Percentiles rank a stretch among this genome's conserved stretches.
Evolutionary conservation across 2,113 vertebrate species (phyloP).

Genomic region (Vidua chalybeata): DNA sequence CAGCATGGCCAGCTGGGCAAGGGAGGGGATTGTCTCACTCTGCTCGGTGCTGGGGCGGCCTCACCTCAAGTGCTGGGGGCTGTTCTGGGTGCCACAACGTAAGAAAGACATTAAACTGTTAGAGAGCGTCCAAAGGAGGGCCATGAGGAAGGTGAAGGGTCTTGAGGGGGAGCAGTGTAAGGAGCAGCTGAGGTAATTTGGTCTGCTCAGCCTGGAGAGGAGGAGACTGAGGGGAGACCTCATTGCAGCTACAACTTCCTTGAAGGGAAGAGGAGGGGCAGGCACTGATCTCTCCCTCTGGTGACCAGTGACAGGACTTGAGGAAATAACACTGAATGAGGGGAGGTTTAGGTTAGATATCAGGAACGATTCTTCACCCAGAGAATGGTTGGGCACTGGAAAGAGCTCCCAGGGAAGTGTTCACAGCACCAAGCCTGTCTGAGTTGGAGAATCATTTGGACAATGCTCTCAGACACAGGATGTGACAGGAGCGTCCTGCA

Average conservation of each 20-base stretch:
- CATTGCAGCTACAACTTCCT: fast-evolving
- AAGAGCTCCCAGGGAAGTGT: not conserved
- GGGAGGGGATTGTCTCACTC: not conserved
- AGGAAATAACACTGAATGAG: not conserved
- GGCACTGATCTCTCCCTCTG: too few relatives aligned
- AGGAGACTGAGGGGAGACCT: not conserved
- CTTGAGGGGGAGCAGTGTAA: fast-evolving
- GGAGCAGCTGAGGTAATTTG: fast-evolving
- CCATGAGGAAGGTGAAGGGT: not conserved
- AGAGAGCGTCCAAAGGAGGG: not conserved
- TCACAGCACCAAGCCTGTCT: not conserved
- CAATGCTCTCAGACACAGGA: not conserved
- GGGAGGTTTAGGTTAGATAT: not conserved
- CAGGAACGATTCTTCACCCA: not conserved
- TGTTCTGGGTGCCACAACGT: fast-evolving
- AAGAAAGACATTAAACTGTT: fast-evolving
- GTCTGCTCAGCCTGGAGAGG: not conserved
- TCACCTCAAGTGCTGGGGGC: fast-evolving
- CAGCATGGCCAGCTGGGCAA: fast-evolving
- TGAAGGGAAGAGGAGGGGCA: not conserved
- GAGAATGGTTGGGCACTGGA: not conserved
- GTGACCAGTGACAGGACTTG: not conserved
- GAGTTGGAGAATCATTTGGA: not conserved
- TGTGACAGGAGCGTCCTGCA: not conserved
- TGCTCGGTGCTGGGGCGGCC: fast-evolving